Evolutionary conservation across 2,113 vertebrate genomes (phyloP).

Genomic region (Tetrao urogallus): DNA sequence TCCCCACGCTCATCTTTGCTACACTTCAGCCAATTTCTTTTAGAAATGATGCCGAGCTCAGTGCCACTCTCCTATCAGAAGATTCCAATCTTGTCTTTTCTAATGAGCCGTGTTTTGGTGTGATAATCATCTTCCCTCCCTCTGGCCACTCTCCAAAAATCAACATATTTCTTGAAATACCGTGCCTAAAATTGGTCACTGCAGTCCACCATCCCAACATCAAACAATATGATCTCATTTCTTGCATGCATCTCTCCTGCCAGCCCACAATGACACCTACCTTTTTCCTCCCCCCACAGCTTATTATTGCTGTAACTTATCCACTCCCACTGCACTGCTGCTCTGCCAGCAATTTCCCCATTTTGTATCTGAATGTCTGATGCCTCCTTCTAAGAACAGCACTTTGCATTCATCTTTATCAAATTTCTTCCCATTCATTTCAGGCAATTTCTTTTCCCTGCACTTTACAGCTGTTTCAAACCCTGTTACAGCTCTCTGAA

Average conservation of each 20-base stretch:
- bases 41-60: background rate
- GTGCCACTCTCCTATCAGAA: background rate
- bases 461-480: background rate
- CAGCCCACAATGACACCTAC: background rate
- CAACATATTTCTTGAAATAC: background rate
- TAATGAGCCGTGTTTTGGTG: background rate
- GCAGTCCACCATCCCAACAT: background rate
- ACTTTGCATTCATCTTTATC: background rate
- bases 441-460: constrained; percentile 26
- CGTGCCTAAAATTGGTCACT: background rate
- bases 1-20: background rate
- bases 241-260: background rate
- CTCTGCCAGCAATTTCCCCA: constrained; percentile 23
- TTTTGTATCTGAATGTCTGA: background rate
- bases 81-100: background rate
- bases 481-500: background rate
- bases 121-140: background rate
- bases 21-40: background rate
- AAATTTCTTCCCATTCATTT: constrained; percentile 10
- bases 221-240: background rate
- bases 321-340: constrained; percentile 26
- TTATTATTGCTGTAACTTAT: constrained; percentile 13
- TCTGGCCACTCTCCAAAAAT: background rate
- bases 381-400: constrained; percentile 21
- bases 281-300: constrained; percentile 24